These are phyloP conservation scores for Diaprepes abbreviatus DNA, from an alignment of 2,888 invertebrate species.

Conservation along the genomic window DNA sequence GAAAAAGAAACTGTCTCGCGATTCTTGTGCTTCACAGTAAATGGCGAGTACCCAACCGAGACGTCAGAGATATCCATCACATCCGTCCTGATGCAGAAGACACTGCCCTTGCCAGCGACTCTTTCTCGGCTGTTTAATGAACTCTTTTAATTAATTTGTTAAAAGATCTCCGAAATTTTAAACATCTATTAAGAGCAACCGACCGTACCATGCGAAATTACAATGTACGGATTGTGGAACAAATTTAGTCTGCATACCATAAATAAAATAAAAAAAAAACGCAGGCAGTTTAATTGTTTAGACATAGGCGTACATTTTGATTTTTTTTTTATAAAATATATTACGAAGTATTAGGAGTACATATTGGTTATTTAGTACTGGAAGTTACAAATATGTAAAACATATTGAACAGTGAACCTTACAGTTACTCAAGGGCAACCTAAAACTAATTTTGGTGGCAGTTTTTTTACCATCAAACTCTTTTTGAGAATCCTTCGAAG, in stretches of 20 bases:
- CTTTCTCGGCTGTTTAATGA: slow-evolving; percentile 18
- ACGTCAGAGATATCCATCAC: slow-evolving; percentile 29
- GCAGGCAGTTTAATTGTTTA: not conserved
- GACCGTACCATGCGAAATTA: slow-evolving; percentile 30
- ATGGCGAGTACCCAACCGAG: slow-evolving; percentile 23
- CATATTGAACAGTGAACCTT: no score
- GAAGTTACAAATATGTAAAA: no score
- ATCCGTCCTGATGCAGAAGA: slow-evolving; percentile 15
- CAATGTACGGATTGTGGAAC: slow-evolving; percentile 12
- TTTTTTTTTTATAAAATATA: no score
- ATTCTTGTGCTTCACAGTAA: slow-evolving; percentile 13
- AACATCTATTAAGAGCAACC: slow-evolving; percentile 28
- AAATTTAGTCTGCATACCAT: not conserved
- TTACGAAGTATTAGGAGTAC: no score
- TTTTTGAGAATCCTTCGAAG: no score
- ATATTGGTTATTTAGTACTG: no score
- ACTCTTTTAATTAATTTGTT: slow-evolving; percentile 34
- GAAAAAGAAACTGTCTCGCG: slow-evolving; percentile 1
- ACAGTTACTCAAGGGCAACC: no score
- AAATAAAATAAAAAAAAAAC: slow-evolving; percentile 1
- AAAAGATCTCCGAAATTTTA: slow-evolving; percentile 34
- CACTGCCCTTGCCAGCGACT: not conserved
- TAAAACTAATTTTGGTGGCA: no score
- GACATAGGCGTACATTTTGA: no score
- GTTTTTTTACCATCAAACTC: no score